These are phyloP conservation scores for Brachyalestes nurse DNA, from an alignment of 2,797 vertebrate genomes.

Conservation along the genomic window DNA sequence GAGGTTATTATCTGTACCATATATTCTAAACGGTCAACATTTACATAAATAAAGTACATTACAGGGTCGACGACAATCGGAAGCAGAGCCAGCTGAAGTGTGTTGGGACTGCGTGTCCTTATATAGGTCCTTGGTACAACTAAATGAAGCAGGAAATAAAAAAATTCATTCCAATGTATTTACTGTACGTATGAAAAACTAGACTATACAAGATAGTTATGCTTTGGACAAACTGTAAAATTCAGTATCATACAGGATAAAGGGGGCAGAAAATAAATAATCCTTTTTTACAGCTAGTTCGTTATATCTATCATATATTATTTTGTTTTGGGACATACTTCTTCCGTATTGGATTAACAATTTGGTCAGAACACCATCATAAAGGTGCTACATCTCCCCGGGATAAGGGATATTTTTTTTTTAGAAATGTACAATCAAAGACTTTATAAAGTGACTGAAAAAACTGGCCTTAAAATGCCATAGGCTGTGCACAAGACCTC, in stretches of 20 bases:
- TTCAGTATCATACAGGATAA: not conserved
- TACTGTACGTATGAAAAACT: not conserved
- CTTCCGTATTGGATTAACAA: constrained; percentile 35
- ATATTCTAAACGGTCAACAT: constrained; percentile 61
- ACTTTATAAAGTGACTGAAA: constrained; percentile 77
- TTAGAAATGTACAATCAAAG: constrained; percentile 76
- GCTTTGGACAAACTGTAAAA: not conserved
- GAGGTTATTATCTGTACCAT: constrained; percentile 47
- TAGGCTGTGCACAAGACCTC: constrained; percentile 56
- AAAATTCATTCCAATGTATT: not conserved
- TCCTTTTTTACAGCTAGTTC: constrained; percentile 49
- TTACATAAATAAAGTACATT: constrained; percentile 70
- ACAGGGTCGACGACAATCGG: constrained; percentile 72
- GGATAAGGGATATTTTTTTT: not conserved
- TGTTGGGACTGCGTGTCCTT: constrained; percentile 39
- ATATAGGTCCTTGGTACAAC: constrained; percentile 18
- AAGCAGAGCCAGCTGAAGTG: constrained; percentile 48
- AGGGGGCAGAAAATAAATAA: constrained; percentile 53
- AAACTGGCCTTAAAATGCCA: constrained; percentile 60
- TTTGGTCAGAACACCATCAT: constrained; percentile 68
- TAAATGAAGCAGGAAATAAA: constrained; percentile 11
- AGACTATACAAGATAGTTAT: not conserved
- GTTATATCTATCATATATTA: constrained; percentile 34
- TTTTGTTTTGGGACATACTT: constrained; percentile 40
- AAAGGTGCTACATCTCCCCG: constrained; percentile 19